Evolutionary conservation across 1,140 invertebrate species (phyloP).

Genomic region (Diploscapter pachys): DNA sequence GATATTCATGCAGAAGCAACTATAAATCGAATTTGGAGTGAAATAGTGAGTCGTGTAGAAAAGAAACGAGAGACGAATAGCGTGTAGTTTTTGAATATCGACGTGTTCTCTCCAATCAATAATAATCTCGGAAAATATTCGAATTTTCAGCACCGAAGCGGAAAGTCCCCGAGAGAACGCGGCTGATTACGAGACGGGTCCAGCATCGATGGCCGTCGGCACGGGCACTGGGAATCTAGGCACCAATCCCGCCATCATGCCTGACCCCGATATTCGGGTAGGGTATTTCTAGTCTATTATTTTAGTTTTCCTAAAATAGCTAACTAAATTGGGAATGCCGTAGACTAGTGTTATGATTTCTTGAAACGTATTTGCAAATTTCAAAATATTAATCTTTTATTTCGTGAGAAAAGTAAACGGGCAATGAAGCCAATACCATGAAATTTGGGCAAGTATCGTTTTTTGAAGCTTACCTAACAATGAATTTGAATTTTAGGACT

Average conservation of each 20-base stretch:
- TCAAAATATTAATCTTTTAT: not conserved
- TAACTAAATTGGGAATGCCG: no score
- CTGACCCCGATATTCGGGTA: not conserved
- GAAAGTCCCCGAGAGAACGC: no score
- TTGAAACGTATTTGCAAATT: constrained; percentile 1
- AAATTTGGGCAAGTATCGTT: constrained; percentile 8
- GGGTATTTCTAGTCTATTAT: not conserved
- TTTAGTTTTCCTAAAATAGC: not conserved
- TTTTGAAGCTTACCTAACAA: not conserved
- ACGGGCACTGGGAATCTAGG: not conserved
- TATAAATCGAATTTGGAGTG: no score
- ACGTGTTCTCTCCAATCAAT: no score
- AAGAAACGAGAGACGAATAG: no score
- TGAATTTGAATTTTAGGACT: not conserved
- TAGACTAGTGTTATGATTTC: constrained; percentile 10
- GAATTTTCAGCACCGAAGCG: no score
- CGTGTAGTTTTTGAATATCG: no score
- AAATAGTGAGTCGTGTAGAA: no score
- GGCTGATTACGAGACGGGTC: no score
- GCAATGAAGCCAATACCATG: not conserved
- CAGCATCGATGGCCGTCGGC: no score
- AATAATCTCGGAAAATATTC: no score
- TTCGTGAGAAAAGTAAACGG: not conserved
- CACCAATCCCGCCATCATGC: not conserved
- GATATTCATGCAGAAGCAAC: no score